Conservation (phyloP, 2,113 vertebrate species). For the Pipra filicauda region DNA sequence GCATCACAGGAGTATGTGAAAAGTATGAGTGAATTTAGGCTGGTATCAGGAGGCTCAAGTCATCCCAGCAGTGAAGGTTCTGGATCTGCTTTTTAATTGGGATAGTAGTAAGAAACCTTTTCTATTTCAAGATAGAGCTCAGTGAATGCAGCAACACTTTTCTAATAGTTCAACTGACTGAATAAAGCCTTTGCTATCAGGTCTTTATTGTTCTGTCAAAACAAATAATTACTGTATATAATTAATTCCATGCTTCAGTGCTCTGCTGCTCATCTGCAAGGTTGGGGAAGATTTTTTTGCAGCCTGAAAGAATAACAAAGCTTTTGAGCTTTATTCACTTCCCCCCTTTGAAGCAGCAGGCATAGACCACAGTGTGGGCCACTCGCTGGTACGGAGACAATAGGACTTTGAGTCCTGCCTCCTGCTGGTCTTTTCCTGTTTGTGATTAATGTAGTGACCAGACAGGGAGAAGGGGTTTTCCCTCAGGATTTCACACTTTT, state of each 20-base stretch:
- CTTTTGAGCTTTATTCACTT: background rate
- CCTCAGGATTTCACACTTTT: background rate
- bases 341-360: background rate
- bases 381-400: background rate
- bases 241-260: conserved; percentile 18
- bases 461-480: background rate
- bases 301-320: background rate
- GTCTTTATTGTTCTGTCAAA: conserved; percentile 5
- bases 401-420: background rate
- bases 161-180: background rate
- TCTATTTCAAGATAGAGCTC: background rate
- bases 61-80: background rate
- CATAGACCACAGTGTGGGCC: background rate
- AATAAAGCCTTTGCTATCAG: conserved; percentile 20
- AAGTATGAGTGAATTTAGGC: background rate
- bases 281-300: background rate
- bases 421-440: background rate
- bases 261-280: background rate
- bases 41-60: background rate
- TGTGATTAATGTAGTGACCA: background rate
- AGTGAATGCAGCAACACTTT: background rate
- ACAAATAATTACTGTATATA: conserved; percentile 12
- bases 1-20: background rate
- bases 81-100: background rate
- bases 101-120: background rate